Percentiles rank a stretch among this genome's conserved stretches.
These are phyloP conservation scores for Ostrea edulis DNA, from an alignment of 1,140 invertebrate genomes.

Conservation along the genomic window DNA sequence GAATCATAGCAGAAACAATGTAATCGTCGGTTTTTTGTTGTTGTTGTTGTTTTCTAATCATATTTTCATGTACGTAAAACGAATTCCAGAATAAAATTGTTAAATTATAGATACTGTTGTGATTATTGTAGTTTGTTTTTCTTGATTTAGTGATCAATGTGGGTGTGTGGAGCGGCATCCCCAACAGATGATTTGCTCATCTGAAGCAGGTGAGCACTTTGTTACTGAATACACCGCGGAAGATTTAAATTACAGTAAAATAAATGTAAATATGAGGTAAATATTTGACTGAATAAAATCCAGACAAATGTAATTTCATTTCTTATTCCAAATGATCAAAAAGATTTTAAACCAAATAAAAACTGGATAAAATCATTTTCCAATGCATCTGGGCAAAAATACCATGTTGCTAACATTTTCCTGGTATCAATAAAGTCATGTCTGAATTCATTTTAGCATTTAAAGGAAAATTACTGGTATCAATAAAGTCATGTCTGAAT, in stretches of 20 bases:
- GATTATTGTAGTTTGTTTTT: not conserved
- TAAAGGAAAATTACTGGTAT: too few species aligned
- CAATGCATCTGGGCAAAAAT: not conserved
- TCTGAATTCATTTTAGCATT: not conserved
- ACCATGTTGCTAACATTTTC: too few species aligned
- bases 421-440: not conserved
- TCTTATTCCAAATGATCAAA: not conserved
- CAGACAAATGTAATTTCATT: too few species aligned
- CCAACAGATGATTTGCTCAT: not conserved
- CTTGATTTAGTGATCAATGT: not conserved
- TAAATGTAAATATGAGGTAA: too few species aligned
- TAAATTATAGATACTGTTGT: not conserved
- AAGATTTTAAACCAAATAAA: not conserved
- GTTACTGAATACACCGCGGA: too few species aligned
- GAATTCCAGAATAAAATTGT: not conserved
- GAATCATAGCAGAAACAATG: not conserved
- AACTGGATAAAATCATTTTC: not conserved
- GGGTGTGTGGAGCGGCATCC: not conserved
- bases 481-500: too few species aligned
- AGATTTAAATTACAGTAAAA: too few species aligned
- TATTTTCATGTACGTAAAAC: not conserved
- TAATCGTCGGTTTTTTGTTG: not conserved
- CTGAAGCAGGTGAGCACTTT: not conserved
- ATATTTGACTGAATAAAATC: too few species aligned
- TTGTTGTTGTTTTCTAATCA: not conserved